Percentiles rank a stretch among this genome's conserved stretches.
Evolutionary conservation across 2,888 invertebrate genomes (phyloP).

Genomic region (Clostera curtula): DNA sequence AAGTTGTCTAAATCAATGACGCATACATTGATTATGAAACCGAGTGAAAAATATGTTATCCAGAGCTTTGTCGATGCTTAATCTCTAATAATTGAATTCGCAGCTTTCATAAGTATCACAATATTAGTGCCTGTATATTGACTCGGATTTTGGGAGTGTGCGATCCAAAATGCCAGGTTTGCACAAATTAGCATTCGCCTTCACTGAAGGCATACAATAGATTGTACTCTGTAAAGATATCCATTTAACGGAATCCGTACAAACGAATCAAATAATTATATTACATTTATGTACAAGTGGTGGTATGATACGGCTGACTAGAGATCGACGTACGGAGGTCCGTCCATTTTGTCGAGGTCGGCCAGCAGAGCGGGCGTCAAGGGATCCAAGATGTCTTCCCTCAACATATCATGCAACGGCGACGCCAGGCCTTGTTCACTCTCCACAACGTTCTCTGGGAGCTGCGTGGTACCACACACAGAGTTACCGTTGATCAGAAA

Average conservation of each 20-base stretch:
- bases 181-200: conserved; percentile 47
- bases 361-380: conserved; percentile 59
- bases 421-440: conserved; percentile 43
- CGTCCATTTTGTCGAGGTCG: conserved; percentile 65
- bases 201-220: conserved; percentile 67
- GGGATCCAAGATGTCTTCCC: conserved; percentile 56
- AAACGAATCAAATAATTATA: conserved; percentile 43
- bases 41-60: conserved; percentile 13
- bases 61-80: conserved; percentile 25
- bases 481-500: conserved; percentile 78
- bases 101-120: conserved; percentile 42
- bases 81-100: conserved; percentile 37
- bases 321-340: conserved; percentile 63
- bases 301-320: conserved; percentile 43
- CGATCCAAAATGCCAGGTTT: conserved; percentile 38
- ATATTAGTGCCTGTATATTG: conserved; percentile 51
- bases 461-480: conserved; percentile 40
- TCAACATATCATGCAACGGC: conserved; percentile 58
- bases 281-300: conserved; percentile 42
- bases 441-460: conserved; percentile 44
- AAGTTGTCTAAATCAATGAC: conserved; percentile 13
- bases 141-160: conserved; percentile 63
- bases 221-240: conserved; percentile 61
- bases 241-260: conserved; percentile 52
- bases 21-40: no score